Percentiles rank a stretch among this genome's conserved stretches.
These are phyloP conservation scores for Carposina sasakii DNA, from an alignment of 1,140 invertebrate genomes.

Conservation along the genomic window DNA sequence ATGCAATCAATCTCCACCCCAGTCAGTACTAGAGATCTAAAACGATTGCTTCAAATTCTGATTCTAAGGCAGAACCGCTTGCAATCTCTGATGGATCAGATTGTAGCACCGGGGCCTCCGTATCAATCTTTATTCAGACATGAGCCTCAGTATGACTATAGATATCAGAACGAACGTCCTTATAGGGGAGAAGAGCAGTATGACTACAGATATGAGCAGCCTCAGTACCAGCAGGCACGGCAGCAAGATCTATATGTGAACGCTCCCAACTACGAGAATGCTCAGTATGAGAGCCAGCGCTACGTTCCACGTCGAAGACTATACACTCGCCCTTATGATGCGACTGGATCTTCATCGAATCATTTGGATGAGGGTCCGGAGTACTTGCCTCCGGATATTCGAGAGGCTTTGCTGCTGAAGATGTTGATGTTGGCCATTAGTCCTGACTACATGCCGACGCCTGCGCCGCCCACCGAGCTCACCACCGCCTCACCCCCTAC, in stretches of 20 bases:
- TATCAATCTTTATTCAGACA: constrained; percentile 50
- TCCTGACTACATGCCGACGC: constrained; percentile 71
- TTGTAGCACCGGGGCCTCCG: constrained; percentile 45
- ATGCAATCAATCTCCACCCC: constrained; percentile 63
- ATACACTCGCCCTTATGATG: constrained; percentile 64
- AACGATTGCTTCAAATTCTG: constrained; percentile 73
- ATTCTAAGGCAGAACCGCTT: constrained; percentile 72
- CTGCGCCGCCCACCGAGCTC: constrained; percentile 45
- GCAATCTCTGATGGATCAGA: constrained; percentile 70
- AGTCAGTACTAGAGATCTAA: constrained; percentile 74
- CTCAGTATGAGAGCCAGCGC: constrained; percentile 65
- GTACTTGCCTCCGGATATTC: constrained; percentile 77
- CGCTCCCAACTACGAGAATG: constrained; percentile 45
- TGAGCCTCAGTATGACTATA: constrained; percentile 34
- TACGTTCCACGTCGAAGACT: constrained; percentile 54
- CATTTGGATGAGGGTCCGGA: constrained; percentile 75
- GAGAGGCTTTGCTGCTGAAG: constrained; percentile 78
- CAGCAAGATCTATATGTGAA: constrained; percentile 55
- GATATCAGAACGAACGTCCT: constrained; percentile 36
- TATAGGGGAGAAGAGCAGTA: constrained; percentile 55
- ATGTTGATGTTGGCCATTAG: constrained; percentile 82
- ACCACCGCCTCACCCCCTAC: constrained; percentile 59
- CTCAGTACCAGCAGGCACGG: constrained; percentile 40
- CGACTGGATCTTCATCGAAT: constrained; percentile 56
- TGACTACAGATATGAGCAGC: constrained; percentile 52